phyloP scores from a whole-genome alignment of 2,797 vertebrate species.

The Luscinia megarhynchos region DNA sequence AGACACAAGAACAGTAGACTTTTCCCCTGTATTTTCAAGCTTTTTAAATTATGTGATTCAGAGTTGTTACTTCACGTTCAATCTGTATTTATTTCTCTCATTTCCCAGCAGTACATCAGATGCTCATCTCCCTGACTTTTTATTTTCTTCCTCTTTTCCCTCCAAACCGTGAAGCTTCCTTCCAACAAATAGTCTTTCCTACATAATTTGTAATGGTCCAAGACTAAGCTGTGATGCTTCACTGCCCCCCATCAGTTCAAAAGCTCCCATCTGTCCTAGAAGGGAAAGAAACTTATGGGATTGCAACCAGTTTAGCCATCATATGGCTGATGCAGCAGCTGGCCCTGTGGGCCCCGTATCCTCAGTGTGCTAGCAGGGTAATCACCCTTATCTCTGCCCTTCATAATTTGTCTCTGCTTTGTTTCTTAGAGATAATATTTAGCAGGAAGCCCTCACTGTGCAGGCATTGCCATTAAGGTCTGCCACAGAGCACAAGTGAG shows the following conservation, averaged over 20 bases:
- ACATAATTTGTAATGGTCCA: neutral
- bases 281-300: neutral
- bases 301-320: neutral
- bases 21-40: neutral
- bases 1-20: neutral
- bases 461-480: neutral
- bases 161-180: neutral
- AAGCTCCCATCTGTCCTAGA: constrained; percentile 18
- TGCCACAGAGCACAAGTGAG: fast-evolving
- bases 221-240: neutral
- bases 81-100: neutral
- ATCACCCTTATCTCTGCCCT: neutral
- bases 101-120: neutral
- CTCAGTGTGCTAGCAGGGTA: neutral
- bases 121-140: neutral
- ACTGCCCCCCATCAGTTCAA: neutral
- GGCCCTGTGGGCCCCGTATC: neutral
- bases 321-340: neutral
- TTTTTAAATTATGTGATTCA: neutral
- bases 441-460: neutral
- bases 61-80: neutral
- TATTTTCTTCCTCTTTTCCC: neutral
- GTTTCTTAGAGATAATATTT: neutral
- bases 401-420: neutral
- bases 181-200: neutral